Evolutionary conservation across 2,888 invertebrate species (phyloP), one percentile per base, ranked within the genome.

Genomic region (Hirtodrosophila confusa): DNA sequence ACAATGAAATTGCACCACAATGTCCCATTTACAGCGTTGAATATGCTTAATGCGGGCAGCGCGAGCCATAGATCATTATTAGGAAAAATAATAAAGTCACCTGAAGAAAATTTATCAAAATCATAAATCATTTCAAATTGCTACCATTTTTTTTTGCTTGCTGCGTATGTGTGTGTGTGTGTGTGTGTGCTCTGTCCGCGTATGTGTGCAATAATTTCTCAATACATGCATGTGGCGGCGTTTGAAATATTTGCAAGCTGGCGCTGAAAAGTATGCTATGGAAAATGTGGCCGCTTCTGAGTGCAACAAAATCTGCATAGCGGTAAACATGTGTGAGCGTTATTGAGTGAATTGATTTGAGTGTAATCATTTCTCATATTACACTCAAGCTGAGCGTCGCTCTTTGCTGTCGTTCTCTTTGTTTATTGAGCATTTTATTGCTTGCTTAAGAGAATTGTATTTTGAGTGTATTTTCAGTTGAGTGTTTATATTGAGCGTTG

Each of bases 51-150:
- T 50, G 44, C 24, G 27, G 33, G 33, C 51, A 40, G 17, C 55
- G 41, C 65, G 35, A 35, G 60, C 40, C 67, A 83, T 86, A 73
- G 68, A 86, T 83, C 83, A 83, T 80, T 83, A 80, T 83, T 80
- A 78, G 69, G 66, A 69, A 80, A 80, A 80, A 80, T 86, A 86
- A 83, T 82, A 86, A 74, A 79, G 84, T 80, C 76, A 74, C 78
- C 76, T 80, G 68, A 68, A 78, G 80, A 78, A 78, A 78, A 83
- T 86, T 74, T 70, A 86, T 86, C 76, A 76, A 86, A 80, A 83
- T 78, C 80, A 83, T 83, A 86, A 83, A 83, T 83, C 83, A 86
- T 64, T 66, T 71, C 74, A 83, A 83, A 78, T 74, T 72, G 80
- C 78, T 63, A 44, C 66, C 62, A 69, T 69, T 85, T 77, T 63